Base-by-base conservation (phyloP, 2,888 invertebrate genomes). In the Thera obeliscata region DNA sequence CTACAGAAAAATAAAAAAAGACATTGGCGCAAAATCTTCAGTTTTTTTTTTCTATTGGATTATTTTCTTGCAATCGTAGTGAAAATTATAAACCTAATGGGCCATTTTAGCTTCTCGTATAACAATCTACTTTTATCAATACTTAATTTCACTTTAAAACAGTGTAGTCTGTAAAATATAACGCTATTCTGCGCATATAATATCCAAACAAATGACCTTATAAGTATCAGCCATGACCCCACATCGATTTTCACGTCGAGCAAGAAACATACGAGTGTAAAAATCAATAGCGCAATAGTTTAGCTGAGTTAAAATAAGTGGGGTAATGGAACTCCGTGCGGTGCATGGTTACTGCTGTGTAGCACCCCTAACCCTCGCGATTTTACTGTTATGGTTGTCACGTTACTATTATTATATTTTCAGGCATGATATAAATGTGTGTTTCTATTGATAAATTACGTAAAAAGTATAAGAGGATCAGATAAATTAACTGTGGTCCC, bases 281-380 rank as follows among this genome's bases (percentile, higher is more conserved):
- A 89, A 91, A 92, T 92, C 91, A 83, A 92, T 91, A 91, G 79
- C 76, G 82, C 82, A 82, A 87, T 89, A 87, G 88, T 89, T 86
- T 81, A 83, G 82, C 80, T 78, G 81, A 82, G 87, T 89, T 84
- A 79, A 83, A 87, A 87, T 89, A 91, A 90, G 86, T 91, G 87
- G 91, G 91, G 90, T 91, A 91, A 88, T 89, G 76, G 87, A 80
- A 82, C 81, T 76, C 76, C 78, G 78, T 74, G 78, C 81, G 81
- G 78, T 88, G 88, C 88, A 88, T 83, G 86, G 87, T 82, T 79
- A 80, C 79, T 78, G 78, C 78, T 78, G 77, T 78, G 76, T 72
- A 75, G 69, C 73, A 78, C 76, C 82, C 82, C 81, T 78, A 76
- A 79, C 80, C 81, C 80, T 78, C 70, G 71, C 68, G 46, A 69